phyloP scores from a whole-genome alignment of 2,113 vertebrate species.

The Toxostoma redivivum region DNA sequence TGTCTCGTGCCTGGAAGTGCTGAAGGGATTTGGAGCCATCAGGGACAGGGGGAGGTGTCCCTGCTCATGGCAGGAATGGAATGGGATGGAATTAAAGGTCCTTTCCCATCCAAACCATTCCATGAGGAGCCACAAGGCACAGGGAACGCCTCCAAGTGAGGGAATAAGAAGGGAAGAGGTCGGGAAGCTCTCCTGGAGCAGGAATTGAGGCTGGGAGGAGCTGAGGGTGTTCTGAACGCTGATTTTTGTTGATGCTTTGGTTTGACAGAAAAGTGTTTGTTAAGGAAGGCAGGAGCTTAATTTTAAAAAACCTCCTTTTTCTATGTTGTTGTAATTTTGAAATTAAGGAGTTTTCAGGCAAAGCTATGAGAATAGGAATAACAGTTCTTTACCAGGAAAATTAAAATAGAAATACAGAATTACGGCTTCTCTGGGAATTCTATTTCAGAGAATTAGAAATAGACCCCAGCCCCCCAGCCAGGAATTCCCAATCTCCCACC shows the following conservation, averaged over 20 bases:
- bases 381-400: too few relatives aligned
- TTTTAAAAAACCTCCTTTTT: too few relatives aligned
- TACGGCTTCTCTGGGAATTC: too few relatives aligned
- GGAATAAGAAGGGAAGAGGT: not conserved
- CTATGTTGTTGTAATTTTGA: too few relatives aligned
- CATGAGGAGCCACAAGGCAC: not conserved
- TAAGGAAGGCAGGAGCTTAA: too few relatives aligned
- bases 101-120: not conserved
- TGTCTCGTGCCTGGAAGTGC: not conserved
- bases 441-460: too few relatives aligned
- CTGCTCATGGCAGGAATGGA: not conserved
- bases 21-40: not conserved
- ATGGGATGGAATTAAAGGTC: not conserved
- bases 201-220: not conserved
- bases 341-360: too few relatives aligned
- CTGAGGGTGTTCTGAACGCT: not conserved
- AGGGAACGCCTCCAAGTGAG: fast-evolving
- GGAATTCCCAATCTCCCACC: too few relatives aligned
- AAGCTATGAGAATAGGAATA: too few relatives aligned
- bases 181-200: not conserved
- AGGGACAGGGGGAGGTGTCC: not conserved
- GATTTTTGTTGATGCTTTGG: not conserved
- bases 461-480: too few relatives aligned
- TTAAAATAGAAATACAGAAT: too few relatives aligned
- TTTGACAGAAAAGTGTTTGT: too few relatives aligned